Evolutionary conservation across 2,113 vertebrate genomes (phyloP), one percentile per base, ranked within the genome.

Genomic region (Brienomyrus longianalis): DNA sequence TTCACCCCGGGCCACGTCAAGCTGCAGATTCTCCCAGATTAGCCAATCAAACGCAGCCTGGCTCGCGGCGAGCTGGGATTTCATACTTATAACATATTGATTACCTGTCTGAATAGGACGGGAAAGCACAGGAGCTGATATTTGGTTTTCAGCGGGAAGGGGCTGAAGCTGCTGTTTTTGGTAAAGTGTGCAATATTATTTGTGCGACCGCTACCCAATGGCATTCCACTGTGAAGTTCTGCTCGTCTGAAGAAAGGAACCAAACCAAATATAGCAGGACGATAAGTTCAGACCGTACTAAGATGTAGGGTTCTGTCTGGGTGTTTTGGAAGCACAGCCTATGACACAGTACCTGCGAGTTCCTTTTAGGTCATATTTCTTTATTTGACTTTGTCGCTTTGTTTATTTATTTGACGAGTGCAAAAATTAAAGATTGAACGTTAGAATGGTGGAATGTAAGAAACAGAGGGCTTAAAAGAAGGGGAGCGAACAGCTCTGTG

Each of bases 51-150:
- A 89, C 2, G 48, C 66, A 54, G 47, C 19, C 50, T 83, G 50
- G 77, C 51, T 50, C 31, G 3, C 8, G 27, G 70, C 21, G 15
- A 35, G 27, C 70, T 39, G 45, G 88, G 45, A 52, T 89, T 89
- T 51, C 13, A 89, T 52, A 80, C 51, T 89, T 52, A 80, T 54
- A 19, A 89, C 39, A 13, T 83, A 80, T 89, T 43, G 66, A 89
- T 89, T 54, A 39, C 62, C 50, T 52, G 48, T 51, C 66, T 5
- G 27, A 59, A n/a, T 17, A n/a, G 6, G 45, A 19, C 8, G 17
- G 39, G 48, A 56, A 51, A 3, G 8, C 39, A 21, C 88, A 52
- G 45, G 48, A 11, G 27, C 27, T 83, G 74, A 52, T 51, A 86
- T 50, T 39, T 51, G 5, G 66, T 70, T 70, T 70, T 27, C 62